Conservation (phyloP, 2,113 vertebrate genomes). For the Pluvialis apricaria region DNA sequence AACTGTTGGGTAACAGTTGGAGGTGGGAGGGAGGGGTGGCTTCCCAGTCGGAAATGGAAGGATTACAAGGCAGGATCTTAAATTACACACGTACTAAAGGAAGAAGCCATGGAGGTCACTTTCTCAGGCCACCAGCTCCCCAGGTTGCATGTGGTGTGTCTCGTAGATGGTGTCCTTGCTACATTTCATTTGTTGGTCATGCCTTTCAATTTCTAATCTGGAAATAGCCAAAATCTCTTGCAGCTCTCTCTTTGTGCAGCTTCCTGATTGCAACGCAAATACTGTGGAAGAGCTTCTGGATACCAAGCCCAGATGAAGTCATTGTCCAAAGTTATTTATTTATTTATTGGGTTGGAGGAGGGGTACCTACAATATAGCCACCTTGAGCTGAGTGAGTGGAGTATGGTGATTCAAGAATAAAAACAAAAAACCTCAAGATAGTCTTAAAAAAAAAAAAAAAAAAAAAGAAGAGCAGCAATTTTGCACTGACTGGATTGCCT, state of each 20-base stretch:
- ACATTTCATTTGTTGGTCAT: conserved; percentile 53
- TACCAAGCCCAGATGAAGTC: conserved; percentile 63
- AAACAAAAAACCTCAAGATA: background rate
- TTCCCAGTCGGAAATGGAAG: conserved; percentile 61
- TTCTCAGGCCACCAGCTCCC: conserved; percentile 49
- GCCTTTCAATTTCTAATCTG: conserved; percentile 60
- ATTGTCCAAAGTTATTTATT: conserved; percentile 79
- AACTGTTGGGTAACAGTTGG: conserved; percentile 49
- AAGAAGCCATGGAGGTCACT: conserved; percentile 61
- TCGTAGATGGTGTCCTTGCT: conserved; percentile 54
- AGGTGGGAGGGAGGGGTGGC: conserved; percentile 42
- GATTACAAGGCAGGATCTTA: conserved; percentile 56
- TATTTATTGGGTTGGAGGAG: conserved; percentile 70
- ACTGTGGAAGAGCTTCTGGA: conserved; percentile 67
- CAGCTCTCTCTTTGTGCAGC: conserved; percentile 56
- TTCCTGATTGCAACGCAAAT: conserved; percentile 53
- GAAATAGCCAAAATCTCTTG: conserved; percentile 58
- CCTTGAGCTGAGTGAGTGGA: conserved; percentile 34
- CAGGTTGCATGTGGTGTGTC: conserved; percentile 10
- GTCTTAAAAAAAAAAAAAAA: background rate
- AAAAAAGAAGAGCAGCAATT: background rate
- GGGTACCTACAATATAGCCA: conserved; percentile 29
- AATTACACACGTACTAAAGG: conserved; percentile 42
- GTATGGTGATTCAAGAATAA: conserved; percentile 32
- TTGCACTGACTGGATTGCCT: conserved; percentile 63